Percentiles rank a stretch among this genome's conserved stretches.
Conservation (phyloP, 2,888 invertebrate species). For the Apamea crenata region DNA sequence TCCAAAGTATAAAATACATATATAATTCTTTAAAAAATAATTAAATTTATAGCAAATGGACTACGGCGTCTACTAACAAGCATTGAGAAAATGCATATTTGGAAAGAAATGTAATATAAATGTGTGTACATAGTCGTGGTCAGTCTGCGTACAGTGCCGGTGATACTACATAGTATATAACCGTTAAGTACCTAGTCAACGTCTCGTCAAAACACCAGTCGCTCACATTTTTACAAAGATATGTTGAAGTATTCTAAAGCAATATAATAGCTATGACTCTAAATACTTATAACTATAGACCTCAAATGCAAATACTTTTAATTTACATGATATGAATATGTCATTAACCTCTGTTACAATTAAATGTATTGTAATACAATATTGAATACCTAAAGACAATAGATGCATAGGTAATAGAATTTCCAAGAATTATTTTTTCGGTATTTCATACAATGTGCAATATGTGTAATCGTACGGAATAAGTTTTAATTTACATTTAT, state of each 20-base stretch:
- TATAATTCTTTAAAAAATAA: constrained; percentile 74
- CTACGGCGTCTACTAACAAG: constrained; percentile 79
- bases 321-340: constrained; percentile 91
- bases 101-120: constrained; percentile 78
- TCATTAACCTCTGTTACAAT: constrained; percentile 89
- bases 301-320: constrained; percentile 91
- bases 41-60: constrained; percentile 75
- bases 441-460: constrained; percentile 59
- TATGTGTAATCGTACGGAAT: constrained; percentile 51
- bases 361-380: constrained; percentile 77
- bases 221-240: constrained; percentile 88
- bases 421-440: constrained; percentile 63
- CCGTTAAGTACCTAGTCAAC: constrained; percentile 71
- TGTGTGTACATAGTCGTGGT: constrained; percentile 75
- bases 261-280: constrained; percentile 89
- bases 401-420: constrained; percentile 71
- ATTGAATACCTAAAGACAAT: constrained; percentile 83
- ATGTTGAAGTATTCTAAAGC: constrained; percentile 90
- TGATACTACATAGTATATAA: constrained; percentile 74
- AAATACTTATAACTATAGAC: constrained; percentile 89
- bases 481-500: constrained; percentile 40
- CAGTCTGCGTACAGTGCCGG: constrained; percentile 83
- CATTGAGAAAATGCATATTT: constrained; percentile 86
- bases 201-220: constrained; percentile 80
- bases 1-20: constrained; percentile 82